These are phyloP conservation scores for Grallaria varia DNA, from an alignment of 2,113 vertebrate species.

Conservation along the genomic window DNA sequence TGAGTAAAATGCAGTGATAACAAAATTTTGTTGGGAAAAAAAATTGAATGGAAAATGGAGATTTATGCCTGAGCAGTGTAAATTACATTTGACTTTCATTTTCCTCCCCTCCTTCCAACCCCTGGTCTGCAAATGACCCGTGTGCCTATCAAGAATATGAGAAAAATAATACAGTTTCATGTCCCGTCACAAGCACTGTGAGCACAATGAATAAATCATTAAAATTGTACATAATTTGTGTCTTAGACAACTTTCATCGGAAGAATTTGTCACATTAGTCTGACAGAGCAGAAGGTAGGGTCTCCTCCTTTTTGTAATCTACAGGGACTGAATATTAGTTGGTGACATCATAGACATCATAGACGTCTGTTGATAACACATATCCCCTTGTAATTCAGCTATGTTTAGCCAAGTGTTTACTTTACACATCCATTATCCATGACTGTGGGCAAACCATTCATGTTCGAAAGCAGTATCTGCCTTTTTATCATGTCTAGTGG, in stretches of 20 bases:
- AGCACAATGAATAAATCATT: not conserved
- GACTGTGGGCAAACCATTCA: not conserved
- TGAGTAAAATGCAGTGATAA: not conserved
- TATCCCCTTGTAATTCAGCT: not conserved
- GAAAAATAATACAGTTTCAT: not conserved
- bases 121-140: not conserved
- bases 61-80: not conserved
- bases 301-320: not conserved
- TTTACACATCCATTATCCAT: not conserved
- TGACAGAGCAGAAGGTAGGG: not conserved
- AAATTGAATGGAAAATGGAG: not conserved
- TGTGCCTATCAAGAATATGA: not conserved
- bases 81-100: not conserved
- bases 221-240: not conserved
- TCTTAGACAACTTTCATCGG: not conserved
- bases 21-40: not conserved
- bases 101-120: rapidly evolving
- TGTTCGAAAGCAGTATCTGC: not conserved
- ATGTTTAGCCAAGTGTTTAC: not conserved
- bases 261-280: not conserved
- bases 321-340: not conserved
- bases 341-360: not conserved
- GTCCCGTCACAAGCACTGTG: not conserved
- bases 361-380: not conserved
- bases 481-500: not conserved